Conservation (phyloP, 2,888 invertebrate genomes). For the Notocelia uddmanniana region DNA sequence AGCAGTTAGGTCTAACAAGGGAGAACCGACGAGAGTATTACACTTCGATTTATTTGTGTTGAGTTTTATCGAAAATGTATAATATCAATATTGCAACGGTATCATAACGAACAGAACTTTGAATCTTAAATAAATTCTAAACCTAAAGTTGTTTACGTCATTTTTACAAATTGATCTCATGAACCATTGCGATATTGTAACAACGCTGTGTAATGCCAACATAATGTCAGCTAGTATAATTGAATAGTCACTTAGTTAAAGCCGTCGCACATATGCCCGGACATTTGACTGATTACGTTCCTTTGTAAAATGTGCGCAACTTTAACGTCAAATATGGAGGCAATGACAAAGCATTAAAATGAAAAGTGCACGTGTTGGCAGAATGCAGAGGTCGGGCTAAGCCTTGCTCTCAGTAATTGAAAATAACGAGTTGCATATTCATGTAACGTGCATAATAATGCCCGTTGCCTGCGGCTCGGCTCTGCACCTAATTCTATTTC, state of each 20-base stretch:
- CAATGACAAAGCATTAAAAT: conserved; percentile 67
- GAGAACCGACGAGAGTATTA: too few relatives aligned
- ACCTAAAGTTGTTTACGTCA: conserved; percentile 6
- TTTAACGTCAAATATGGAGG: conserved; percentile 57
- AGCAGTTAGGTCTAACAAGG: too few relatives aligned
- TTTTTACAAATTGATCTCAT: conserved; percentile 2
- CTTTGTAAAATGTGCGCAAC: conserved; percentile 52
- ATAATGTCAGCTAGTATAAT: conserved; percentile 17
- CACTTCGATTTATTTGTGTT: neutral
- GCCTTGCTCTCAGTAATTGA: conserved; percentile 71
- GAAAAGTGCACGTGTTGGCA: conserved; percentile 65
- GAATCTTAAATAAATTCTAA: neutral
- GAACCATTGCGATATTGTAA: neutral
- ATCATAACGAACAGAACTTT: neutral
- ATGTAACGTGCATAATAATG: conserved; percentile 63
- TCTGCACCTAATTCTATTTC: conserved; percentile 58
- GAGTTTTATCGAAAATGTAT: neutral
- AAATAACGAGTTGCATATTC: conserved; percentile 79
- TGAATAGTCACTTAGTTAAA: conserved; percentile 35
- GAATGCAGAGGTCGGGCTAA: conserved; percentile 60
- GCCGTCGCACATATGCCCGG: conserved; percentile 37
- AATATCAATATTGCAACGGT: neutral
- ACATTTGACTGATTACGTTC: conserved; percentile 40
- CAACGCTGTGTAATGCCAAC: conserved; percentile 6
- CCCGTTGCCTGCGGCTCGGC: conserved; percentile 54